Base-by-base conservation (phyloP, 2,888 invertebrate species). In the Psylliodes chrysocephalus region DNA sequence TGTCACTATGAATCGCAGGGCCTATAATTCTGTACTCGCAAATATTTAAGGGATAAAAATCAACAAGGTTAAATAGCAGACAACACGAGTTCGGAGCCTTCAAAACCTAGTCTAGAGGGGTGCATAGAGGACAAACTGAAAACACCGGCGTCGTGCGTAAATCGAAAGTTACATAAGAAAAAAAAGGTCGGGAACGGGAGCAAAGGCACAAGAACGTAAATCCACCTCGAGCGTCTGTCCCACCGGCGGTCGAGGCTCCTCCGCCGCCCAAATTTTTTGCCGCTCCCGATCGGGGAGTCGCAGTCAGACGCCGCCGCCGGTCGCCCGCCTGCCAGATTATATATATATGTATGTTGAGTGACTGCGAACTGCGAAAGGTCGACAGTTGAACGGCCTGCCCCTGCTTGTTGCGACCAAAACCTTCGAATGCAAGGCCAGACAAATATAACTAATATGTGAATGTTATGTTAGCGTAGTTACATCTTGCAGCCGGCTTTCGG, bases 401-500 rank as follows among this genome's bases (percentile, higher is more conserved):
- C 73, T 74, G 75, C 65, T 49, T 51, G 71, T 68, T 75, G 62
- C 74, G 75, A 74, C 75, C 77, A 75, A 77, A 78, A 76, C 78
- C 78, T 78, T 77, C 76, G 72, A 75, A 71, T 75, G 77, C 77
- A 78, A 77, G 77, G 78, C 75, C 78, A 78, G 75, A 77, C 75
- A 74, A 77, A 77, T 74, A 77, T 77, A 77, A 76, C 75, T 75
- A 77, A 76, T 73, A 75, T 70, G 63, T 60, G 57, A 62, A 65
- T 60, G 60, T 59, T 59, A 51, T 59, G 59, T 59, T 59, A 40
- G 59, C 38, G 22, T 62, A 62, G 55, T 55, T 62, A 69, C 68
- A 70, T 71, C 67, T 72, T 71, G 64, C 67, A 69, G 71, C 63
- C 64, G 55, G 64, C 60, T 12, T 4, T 8, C 53, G 64, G 57